phyloP scores from a whole-genome alignment of 2,113 vertebrate genomes.

The Otocyon megalotis region DNA sequence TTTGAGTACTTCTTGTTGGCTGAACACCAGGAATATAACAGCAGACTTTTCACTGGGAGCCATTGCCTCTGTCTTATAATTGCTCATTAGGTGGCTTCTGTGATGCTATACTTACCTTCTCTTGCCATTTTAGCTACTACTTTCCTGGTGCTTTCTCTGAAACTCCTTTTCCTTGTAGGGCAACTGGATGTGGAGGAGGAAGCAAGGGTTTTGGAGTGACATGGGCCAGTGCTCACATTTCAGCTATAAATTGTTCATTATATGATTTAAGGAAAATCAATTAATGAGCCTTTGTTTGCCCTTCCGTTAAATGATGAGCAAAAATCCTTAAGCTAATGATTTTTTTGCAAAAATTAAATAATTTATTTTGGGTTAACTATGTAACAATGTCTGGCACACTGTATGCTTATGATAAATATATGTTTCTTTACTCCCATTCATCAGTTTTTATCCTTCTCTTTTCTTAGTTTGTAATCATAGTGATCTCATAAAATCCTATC shows the following conservation, averaged over 20 bases:
- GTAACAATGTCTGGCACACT: background rate
- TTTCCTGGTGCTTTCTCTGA: background rate
- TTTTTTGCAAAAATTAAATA: slow-evolving; percentile 54
- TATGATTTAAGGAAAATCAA: background rate
- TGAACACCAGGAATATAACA: background rate
- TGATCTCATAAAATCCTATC: background rate
- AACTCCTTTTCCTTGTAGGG: no score
- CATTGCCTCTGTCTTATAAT: background rate
- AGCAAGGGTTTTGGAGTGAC: background rate
- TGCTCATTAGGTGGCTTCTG: background rate
- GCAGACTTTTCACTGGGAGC: background rate
- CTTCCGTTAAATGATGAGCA: background rate
- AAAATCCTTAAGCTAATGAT: background rate
- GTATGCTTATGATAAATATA: background rate
- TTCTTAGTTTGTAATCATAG: background rate
- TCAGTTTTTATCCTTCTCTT: background rate
- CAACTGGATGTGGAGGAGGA: background rate
- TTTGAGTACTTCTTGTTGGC: background rate
- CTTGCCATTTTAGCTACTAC: background rate
- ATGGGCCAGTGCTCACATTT: background rate
- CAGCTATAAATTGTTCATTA: background rate
- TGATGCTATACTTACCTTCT: background rate
- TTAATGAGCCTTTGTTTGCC: background rate
- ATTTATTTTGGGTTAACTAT: background rate
- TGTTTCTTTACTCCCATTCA: background rate